Percentiles rank a stretch among this genome's conserved stretches.
Conservation (phyloP, 2,113 vertebrate genomes). For the Epinephelus fuscoguttatus region DNA sequence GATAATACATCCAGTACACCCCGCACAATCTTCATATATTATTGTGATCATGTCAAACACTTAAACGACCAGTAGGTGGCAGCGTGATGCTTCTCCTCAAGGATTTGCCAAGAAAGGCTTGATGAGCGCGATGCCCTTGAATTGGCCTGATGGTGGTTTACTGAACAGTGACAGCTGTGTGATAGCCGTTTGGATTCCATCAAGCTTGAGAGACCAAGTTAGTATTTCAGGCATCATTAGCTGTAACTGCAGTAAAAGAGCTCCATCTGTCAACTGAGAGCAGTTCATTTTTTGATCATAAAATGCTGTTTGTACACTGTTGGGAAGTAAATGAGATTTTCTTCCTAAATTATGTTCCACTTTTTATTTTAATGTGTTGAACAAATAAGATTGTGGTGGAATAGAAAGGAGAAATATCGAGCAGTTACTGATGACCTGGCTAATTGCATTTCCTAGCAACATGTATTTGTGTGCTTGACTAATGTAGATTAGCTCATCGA, state of each 20-base stretch:
- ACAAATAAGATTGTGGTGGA: neutral
- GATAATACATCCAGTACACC: neutral
- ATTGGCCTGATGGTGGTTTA: conserved; percentile 22
- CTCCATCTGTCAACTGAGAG: conserved; percentile 53
- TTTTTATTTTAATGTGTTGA: conserved; percentile 8
- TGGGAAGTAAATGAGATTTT: neutral
- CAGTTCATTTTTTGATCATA: conserved; percentile 14
- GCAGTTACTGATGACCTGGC: neutral
- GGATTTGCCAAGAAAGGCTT: neutral
- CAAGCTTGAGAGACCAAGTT: conserved; percentile 32
- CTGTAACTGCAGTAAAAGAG: conserved; percentile 28
- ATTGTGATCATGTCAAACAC: neutral
- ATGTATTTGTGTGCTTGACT: neutral
- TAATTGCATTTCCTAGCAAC: neutral
- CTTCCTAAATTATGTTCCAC: neutral
- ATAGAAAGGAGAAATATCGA: neutral
- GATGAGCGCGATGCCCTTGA: conserved; percentile 43
- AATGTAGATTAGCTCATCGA: neutral
- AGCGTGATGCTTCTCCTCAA: conserved; percentile 18
- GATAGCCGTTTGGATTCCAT: conserved; percentile 55
- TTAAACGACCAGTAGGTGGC: conserved; percentile 63
- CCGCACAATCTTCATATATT: neutral
- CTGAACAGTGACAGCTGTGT: conserved; percentile 59
- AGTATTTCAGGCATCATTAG: conserved; percentile 64
- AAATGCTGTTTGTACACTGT: neutral